Conservation (phyloP, 1,140 invertebrate species). For the Venturia canescens region DNA sequence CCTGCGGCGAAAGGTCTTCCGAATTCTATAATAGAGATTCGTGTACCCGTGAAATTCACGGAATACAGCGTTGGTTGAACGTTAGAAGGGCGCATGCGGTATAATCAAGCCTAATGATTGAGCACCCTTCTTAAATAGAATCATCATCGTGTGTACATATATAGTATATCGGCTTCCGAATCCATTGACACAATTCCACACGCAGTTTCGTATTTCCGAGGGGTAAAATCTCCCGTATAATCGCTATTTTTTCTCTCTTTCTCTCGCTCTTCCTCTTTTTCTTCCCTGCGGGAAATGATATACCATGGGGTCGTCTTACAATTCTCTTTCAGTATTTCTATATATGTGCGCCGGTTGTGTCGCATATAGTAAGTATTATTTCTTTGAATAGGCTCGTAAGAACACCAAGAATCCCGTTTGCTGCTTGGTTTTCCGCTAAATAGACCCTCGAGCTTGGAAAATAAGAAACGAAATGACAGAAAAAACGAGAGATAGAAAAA, state of each 20-base stretch:
- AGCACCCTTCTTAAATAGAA: not conserved
- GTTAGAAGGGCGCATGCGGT: not conserved
- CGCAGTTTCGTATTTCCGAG: conserved; percentile 8
- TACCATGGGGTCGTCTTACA: not conserved
- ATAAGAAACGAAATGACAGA: not conserved
- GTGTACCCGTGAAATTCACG: not conserved
- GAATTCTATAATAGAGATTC: conserved; percentile 12
- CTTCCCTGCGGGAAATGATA: not conserved
- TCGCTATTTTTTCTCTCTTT: not conserved
- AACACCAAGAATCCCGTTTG: conserved; percentile 1
- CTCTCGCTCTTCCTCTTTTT: not conserved
- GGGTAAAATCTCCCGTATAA: not conserved
- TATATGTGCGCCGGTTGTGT: not conserved
- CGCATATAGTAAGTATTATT: not conserved
- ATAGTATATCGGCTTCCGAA: not conserved
- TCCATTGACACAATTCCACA: not conserved
- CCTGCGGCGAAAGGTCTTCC: conserved; percentile 4
- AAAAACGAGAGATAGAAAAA: not conserved
- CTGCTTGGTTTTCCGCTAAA: not conserved
- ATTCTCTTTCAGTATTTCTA: not conserved
- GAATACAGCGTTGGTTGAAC: not conserved
- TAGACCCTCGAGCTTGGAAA: not conserved
- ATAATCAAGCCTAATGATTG: not conserved
- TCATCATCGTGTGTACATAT: not conserved
- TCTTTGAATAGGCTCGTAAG: not conserved